Conservation (phyloP, 2,113 vertebrate species). For the Muntiacus reevesi region DNA sequence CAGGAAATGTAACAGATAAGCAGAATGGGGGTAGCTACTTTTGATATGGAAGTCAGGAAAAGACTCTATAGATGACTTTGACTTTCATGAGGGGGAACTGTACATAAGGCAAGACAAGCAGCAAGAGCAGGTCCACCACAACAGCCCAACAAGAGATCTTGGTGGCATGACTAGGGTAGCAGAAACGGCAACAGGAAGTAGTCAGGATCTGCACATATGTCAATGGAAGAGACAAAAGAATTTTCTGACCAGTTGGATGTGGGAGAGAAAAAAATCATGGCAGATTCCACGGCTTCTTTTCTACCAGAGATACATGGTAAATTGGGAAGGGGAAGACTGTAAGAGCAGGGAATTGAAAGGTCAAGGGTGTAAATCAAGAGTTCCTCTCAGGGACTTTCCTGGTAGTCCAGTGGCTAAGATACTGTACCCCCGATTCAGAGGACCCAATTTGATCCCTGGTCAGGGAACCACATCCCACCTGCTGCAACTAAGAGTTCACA, state of each 20-base stretch:
- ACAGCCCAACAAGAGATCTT: not conserved
- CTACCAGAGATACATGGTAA: not conserved
- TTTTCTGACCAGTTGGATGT: not conserved
- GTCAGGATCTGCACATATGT: not conserved
- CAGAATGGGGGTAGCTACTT: not conserved
- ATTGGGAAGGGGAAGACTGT: not conserved
- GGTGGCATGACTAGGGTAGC: rapidly evolving
- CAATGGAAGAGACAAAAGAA: not conserved
- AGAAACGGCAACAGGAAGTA: not conserved
- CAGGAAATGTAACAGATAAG: not conserved
- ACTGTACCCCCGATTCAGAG: not conserved
- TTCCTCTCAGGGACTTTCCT: not conserved
- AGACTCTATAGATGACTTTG: not conserved
- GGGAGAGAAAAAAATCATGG: not conserved
- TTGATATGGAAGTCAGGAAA: not conserved
- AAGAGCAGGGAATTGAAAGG: not conserved
- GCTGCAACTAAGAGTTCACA: not conserved
- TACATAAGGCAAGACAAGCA: not conserved
- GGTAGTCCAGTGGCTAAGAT: not conserved
- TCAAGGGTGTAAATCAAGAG: not conserved
- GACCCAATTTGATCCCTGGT: not conserved
- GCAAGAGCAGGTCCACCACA: rapidly evolving
- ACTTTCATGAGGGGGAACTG: not conserved
- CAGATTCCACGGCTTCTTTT: not conserved
- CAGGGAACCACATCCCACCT: not conserved